Evolutionary conservation across 2,797 vertebrate species (phyloP), one percentile per base, ranked within the genome.

Genomic region (Zonotrichia albicollis): DNA sequence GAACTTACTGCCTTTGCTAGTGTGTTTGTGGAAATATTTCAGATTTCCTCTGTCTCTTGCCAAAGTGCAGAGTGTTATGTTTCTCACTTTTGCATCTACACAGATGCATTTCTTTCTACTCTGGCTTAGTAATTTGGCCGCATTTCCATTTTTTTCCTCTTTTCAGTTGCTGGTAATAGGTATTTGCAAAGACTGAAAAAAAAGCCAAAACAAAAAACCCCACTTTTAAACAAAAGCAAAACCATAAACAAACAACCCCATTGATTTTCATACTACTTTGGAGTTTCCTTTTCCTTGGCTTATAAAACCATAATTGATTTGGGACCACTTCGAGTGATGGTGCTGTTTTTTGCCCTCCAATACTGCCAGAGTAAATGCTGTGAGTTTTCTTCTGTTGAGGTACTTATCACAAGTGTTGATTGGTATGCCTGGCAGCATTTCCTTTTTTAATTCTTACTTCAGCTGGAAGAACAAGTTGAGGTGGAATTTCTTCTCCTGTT

Each of bases 201-300:
- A 29, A 0, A 0, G 4, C 4, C 9, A 38, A 60, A 70, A 25
- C 16, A 27, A 34, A 29, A 45, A 76, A 38, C 1, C 0, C 1
- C 22, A 11, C 27, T 27, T 58, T 16, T 13, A 71, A 45, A n/a
- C 26, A 13, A n/a, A 58, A 53, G 4, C 30, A 70, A 77, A 78
- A 18, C 42, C 26, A 18, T 30, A 55, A 48, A 34, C 0, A 0
- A 80, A 13, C 29, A 32, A 3, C 4, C 26, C 6, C 9, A 4
- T 5, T 61, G 16, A 21, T 77, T 74, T 73, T 42, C 13, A 14
- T 81, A 29, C 7, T 65, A 16, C 27, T 66, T 86, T 22, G 22
- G 19, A 51, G 46, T 86, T 88, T 78, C 17, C 29, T 74, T 90
- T 68, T 68, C 65, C n/a, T 81, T 66, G 46, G 23, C 30, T 65